Percentiles rank a stretch among this genome's conserved stretches.
phyloP scores from a whole-genome alignment of 92 coral and sea anemone genomes.

The Desmophyllum pertusum region DNA sequence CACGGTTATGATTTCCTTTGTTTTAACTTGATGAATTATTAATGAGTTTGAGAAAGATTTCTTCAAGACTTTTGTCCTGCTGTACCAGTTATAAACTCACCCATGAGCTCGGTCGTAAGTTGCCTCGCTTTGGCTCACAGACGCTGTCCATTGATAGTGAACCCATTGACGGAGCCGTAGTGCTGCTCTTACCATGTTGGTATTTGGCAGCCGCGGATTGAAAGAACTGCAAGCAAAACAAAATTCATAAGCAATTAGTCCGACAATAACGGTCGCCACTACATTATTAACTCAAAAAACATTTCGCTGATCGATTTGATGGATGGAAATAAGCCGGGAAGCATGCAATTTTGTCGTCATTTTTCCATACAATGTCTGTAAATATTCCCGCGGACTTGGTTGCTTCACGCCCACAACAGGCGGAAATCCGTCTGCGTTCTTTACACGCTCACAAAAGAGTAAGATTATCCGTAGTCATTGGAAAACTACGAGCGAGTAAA shows the following conservation, averaged over 20 bases:
- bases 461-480: background rate
- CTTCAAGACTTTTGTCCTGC: background rate
- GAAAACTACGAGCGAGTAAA: background rate
- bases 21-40: no score
- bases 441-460: background rate
- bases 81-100: constrained; percentile 40
- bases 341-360: background rate
- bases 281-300: background rate
- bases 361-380: background rate
- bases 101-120: constrained; percentile 92
- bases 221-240: constrained; percentile 58
- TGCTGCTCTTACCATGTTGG: constrained; percentile 36
- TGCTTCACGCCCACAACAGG: no score
- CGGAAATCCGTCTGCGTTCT: no score
- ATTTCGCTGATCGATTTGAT: background rate
- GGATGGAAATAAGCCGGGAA: background rate
- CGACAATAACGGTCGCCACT: background rate
- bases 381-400: background rate
- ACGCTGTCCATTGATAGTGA: constrained; percentile 53
- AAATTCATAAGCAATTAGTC: background rate
- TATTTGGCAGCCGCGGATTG: constrained; percentile 76
- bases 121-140: constrained; percentile 53
- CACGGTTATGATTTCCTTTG: no score
- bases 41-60: no score
- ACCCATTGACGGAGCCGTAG: constrained; percentile 14